phyloP scores from a whole-genome alignment of 1,140 invertebrate genomes.

The Leptopilina clavipes region DNA sequence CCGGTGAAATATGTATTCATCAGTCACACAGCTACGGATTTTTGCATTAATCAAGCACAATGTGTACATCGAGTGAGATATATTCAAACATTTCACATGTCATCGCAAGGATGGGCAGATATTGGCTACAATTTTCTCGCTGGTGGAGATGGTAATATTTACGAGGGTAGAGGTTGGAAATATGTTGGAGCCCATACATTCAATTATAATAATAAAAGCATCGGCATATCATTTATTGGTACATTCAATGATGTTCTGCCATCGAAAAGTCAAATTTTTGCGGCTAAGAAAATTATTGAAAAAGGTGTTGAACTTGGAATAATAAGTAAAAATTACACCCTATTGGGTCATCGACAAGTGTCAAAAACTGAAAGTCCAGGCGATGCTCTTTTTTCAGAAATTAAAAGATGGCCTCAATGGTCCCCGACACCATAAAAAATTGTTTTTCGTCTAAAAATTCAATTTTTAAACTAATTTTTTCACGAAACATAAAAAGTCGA shows the following conservation, averaged over 20 bases:
- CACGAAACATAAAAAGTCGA: too few relatives aligned
- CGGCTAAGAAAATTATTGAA: constrained; percentile 78
- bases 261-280: constrained; percentile 74
- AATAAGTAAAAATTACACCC: constrained; percentile 78
- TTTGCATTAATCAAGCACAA: constrained; percentile 75
- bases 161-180: constrained; percentile 86
- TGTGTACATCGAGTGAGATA: constrained; percentile 75
- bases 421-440: constrained; percentile 40
- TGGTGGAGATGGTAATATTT: constrained; percentile 85
- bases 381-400: constrained; percentile 77
- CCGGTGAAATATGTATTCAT: constrained; percentile 86
- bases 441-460: neutral
- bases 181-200: constrained; percentile 82
- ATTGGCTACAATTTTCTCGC: constrained; percentile 86
- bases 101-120: constrained; percentile 80
- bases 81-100: constrained; percentile 85
- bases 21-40: constrained; percentile 79
- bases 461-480: neutral
- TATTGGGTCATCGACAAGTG: constrained; percentile 83
- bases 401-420: constrained; percentile 81
- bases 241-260: constrained; percentile 46
- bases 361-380: constrained; percentile 83
- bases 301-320: constrained; percentile 78
- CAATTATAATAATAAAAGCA: constrained; percentile 81
- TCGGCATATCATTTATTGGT: constrained; percentile 83